phyloP scores from a whole-genome alignment of 2,797 vertebrate species.

The Sardinella longiceps region DNA sequence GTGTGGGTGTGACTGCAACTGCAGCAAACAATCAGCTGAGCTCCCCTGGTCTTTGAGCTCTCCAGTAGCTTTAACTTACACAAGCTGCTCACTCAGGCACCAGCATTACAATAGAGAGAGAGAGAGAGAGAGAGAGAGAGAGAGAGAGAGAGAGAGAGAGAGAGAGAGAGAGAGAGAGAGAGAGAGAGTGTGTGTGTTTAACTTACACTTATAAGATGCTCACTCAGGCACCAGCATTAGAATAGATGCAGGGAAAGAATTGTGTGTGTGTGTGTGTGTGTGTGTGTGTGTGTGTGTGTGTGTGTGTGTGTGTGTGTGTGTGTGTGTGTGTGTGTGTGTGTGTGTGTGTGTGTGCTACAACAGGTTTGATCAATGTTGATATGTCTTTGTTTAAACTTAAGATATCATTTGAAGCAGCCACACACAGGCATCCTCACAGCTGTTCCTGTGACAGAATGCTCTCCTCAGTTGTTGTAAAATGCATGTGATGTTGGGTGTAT shows the following conservation, averaged over 20 bases:
- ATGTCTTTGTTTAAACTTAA: not conserved
- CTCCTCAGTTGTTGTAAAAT: not conserved
- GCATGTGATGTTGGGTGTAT: too few relatives aligned
- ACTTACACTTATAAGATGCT: too few relatives aligned
- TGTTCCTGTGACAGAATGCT: not conserved
- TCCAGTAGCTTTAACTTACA: not conserved
- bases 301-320: too few relatives aligned
- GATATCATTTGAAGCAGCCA: not conserved
- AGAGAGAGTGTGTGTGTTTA: too few relatives aligned
- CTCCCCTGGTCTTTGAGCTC: not conserved
- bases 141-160: not conserved
- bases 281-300: conserved; percentile 6
- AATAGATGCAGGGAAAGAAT: too few relatives aligned
- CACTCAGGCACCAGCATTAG: too few relatives aligned
- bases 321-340: too few relatives aligned
- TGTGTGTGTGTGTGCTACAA: not conserved
- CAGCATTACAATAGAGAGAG: not conserved
- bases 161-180: too few relatives aligned
- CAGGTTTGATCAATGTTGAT: not conserved
- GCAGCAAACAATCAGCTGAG: conserved; percentile 8
- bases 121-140: not conserved
- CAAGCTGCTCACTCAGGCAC: not conserved
- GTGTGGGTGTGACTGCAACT: not conserved
- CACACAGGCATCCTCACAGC: not conserved
- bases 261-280: too few relatives aligned